phyloP scores from a whole-genome alignment of 2,888 invertebrate genomes.

The Scelioninae gen. 1 region DNA sequence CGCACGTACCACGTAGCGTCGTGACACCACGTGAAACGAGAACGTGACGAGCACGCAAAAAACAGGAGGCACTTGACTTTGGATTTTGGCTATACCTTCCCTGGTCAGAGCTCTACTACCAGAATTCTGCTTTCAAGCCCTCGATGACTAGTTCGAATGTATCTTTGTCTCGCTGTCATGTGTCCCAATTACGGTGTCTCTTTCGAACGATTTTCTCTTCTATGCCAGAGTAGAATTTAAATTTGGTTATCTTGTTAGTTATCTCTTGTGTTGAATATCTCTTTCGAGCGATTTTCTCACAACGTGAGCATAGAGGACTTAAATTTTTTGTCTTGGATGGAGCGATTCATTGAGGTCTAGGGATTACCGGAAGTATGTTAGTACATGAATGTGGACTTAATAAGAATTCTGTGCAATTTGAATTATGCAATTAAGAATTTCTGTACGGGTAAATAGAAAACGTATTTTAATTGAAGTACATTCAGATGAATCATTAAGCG shows the following conservation, averaged over 20 bases:
- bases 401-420: no score
- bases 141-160: background rate
- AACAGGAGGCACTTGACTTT: slow-evolving; percentile 45
- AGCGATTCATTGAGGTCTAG: no score
- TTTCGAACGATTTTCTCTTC: background rate
- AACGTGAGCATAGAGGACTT: no score
- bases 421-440: no score
- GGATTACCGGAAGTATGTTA: background rate
- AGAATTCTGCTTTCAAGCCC: background rate
- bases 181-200: background rate
- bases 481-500: no score
- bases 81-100: slow-evolving; percentile 17
- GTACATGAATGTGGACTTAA: background rate
- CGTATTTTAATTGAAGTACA: no score
- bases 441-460: no score
- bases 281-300: no score
- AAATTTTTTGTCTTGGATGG: no score
- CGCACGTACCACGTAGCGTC: slow-evolving; percentile 51
- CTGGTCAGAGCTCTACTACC: background rate
- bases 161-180: slow-evolving; percentile 1
- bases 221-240: no score
- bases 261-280: no score
- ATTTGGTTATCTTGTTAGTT: no score
- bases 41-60: slow-evolving; percentile 56
- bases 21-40: slow-evolving; percentile 48